These are phyloP conservation scores for Bedellia somnulentella DNA, from an alignment of 2,888 invertebrate species.

Conservation along the genomic window DNA sequence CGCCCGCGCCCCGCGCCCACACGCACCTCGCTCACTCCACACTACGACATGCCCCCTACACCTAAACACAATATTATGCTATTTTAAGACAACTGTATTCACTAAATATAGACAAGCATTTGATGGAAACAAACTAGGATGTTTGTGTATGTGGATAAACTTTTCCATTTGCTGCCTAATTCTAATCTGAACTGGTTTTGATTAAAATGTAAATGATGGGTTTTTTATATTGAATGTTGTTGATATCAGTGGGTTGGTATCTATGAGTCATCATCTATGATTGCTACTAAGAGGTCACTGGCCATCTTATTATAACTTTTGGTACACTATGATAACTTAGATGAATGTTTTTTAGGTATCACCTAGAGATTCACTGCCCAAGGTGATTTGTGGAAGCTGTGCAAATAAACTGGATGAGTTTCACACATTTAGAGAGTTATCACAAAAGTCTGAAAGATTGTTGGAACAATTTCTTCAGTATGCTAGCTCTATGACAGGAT, in stretches of 20 bases:
- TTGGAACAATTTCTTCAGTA: constrained; percentile 76
- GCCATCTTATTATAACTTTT: no score
- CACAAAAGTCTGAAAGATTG: constrained; percentile 74
- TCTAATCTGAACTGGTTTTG: neutral
- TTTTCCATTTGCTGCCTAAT: neutral
- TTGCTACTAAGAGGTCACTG: constrained; percentile 47
- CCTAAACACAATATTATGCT: constrained; percentile 19
- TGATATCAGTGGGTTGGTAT: constrained; percentile 29
- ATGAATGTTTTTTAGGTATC: constrained; percentile 76
- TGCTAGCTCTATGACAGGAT: constrained; percentile 68
- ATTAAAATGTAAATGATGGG: constrained; percentile 4
- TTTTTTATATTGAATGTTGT: constrained; percentile 16
- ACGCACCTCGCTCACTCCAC: constrained; percentile 16
- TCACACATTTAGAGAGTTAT: constrained; percentile 74
- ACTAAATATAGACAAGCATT: constrained; percentile 52
- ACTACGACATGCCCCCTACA: constrained; percentile 21
- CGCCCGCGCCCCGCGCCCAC: constrained; percentile 12
- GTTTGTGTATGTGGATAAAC: constrained; percentile 21
- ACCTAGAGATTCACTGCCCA: constrained; percentile 74
- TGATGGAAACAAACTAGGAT: constrained; percentile 39
- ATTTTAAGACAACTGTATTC: constrained; percentile 53
- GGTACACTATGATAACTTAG: no score
- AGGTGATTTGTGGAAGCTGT: constrained; percentile 77
- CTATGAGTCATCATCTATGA: constrained; percentile 49
- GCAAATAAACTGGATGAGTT: constrained; percentile 74